phyloP scores from a whole-genome alignment of 2,113 vertebrate genomes.

The Thymallus thymallus region DNA sequence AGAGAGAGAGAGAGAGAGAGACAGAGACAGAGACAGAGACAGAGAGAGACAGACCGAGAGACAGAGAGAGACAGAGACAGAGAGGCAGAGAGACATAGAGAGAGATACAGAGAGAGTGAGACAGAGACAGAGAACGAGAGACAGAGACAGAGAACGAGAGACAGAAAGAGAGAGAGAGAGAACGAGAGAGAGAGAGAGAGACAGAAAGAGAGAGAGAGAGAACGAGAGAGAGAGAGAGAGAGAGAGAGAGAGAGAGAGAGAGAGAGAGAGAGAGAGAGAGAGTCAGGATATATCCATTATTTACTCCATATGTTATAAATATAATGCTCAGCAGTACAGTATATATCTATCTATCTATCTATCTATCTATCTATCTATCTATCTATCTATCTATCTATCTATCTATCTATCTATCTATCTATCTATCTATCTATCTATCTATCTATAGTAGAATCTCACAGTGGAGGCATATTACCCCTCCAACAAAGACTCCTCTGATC shows the following conservation, averaged over 20 bases:
- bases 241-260: neutral
- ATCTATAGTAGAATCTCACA: no score
- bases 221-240: conserved; percentile 14
- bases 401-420: no score
- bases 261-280: conserved; percentile 16
- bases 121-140: conserved; percentile 26
- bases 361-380: no score
- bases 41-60: no score
- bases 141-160: neutral
- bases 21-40: neutral
- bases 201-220: conserved; percentile 15
- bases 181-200: neutral
- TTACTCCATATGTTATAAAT: no score
- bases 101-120: neutral
- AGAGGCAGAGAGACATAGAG: neutral
- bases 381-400: no score
- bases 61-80: no score
- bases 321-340: no score
- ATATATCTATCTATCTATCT: no score
- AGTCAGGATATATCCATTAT: no score
- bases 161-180: conserved; percentile 15
- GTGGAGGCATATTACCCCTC: neutral
- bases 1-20: conserved; percentile 17
- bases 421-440: no score
- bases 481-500: conserved; percentile 15